phyloP scores from a whole-genome alignment of 2,113 vertebrate genomes.

The Amazona guildingii region DNA sequence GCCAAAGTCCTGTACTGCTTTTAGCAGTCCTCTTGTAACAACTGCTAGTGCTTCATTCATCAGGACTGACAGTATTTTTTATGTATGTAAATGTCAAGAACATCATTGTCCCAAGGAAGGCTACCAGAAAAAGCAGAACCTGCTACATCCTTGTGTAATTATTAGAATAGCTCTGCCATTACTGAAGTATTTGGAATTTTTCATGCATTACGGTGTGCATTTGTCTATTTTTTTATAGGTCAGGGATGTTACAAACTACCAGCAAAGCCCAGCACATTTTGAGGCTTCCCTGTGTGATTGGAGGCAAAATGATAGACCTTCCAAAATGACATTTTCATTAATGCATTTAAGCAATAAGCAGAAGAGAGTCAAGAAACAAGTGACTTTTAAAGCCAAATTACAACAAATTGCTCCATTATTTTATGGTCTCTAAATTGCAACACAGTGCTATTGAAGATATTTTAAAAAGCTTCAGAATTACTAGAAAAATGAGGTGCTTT shows the following conservation, averaged over 20 bases:
- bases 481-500: not conserved
- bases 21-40: not conserved
- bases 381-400: not conserved
- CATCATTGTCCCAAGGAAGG: not conserved
- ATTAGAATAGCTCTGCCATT: not conserved
- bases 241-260: not conserved
- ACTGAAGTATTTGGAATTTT: not conserved
- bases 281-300: not conserved
- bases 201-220: not conserved
- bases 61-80: not conserved
- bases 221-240: not conserved
- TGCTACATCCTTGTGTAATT: not conserved
- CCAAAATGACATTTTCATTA: not conserved
- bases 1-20: not conserved
- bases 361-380: not conserved
- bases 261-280: not conserved
- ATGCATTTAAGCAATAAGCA: not conserved
- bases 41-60: not conserved
- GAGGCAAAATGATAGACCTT: not conserved
- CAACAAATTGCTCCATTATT: not conserved
- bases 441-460: not conserved
- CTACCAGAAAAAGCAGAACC: not conserved
- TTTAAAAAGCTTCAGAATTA: not conserved
- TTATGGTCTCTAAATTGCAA: not conserved
- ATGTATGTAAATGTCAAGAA: not conserved